phyloP scores from a whole-genome alignment of 2,888 invertebrate genomes.

The Pteria penguin region DNA sequence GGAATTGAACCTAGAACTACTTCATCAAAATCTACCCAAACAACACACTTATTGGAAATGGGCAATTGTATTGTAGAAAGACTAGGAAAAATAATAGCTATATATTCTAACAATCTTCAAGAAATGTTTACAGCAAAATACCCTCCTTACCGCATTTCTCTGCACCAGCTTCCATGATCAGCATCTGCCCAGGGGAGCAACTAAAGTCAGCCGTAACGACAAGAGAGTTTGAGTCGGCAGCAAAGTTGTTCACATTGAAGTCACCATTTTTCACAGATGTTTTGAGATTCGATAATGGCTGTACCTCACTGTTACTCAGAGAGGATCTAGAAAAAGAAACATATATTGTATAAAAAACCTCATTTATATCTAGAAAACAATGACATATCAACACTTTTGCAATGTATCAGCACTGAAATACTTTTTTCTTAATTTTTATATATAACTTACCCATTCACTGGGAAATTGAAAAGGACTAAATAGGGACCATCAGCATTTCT shows the following conservation, averaged over 20 bases:
- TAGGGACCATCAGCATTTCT: slow-evolving; percentile 49
- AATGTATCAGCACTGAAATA: slow-evolving; percentile 3
- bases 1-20: too few relatives aligned
- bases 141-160: slow-evolving; percentile 54
- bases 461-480: slow-evolving; percentile 52
- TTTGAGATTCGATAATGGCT: slow-evolving; percentile 45
- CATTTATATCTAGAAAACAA: too few relatives aligned
- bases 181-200: slow-evolving; percentile 65
- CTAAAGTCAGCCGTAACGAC: slow-evolving; percentile 46
- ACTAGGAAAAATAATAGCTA: too few relatives aligned
- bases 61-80: too few relatives aligned
- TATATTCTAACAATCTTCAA: neutral
- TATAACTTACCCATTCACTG: slow-evolving; percentile 61
- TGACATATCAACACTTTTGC: neutral
- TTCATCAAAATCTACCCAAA: too few relatives aligned
- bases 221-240: slow-evolving; percentile 45
- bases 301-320: neutral
- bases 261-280: slow-evolving; percentile 58
- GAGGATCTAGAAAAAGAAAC: neutral
- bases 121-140: neutral
- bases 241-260: slow-evolving; percentile 50
- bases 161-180: slow-evolving; percentile 33
- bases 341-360: neutral
- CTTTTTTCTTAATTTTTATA: too few relatives aligned
- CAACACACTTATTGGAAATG: too few relatives aligned